Base-by-base conservation (phyloP, 2,797 vertebrate species). In the Neosalanx taihuensis region DNA sequence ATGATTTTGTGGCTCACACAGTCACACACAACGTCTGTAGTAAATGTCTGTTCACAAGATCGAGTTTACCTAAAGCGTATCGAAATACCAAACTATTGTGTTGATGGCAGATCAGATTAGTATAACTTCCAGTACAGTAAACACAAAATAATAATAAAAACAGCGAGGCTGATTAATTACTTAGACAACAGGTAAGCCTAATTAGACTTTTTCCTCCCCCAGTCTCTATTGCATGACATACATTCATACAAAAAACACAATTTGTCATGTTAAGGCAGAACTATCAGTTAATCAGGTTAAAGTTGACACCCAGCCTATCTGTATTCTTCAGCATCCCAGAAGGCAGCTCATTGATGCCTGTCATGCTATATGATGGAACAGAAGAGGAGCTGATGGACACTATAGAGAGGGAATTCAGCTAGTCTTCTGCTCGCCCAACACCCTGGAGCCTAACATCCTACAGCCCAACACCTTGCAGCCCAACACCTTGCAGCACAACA, bases 351-450 rank as follows among this genome's bases (percentile, higher is more conserved):
- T 83, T 79, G 76, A 84, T 75, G 69, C 84, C 92, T 13, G 80
- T 87, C 67, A 82, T 89, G 74, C 79, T 84, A 73, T 94, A 93
- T 46, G 85, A 93, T 73, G 87, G 90, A 72, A 91, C 90, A n/a
- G 93, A 94, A 67, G 92, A 92, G 72, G 91, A 93, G 79, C 86
- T 94, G 78, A 94, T 93, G 92, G 89, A 92, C 76, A 90, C 86
- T n/a, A 93, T 93, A 72, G 93, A 92, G 78, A 86, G 82, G 33
- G 92, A 94, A 35, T 94, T 91, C 71, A 89, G 88, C 61, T 93
- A 88, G 91, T 46, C 83, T 76, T 46, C 51, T 5, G 15, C 51
- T 17, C 41, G 5, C 41, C 41, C 12, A 12, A 5, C 41, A 46
- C 5, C 41, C 2, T 46, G 41, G 1, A 46, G 41, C 2, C 41